These are phyloP conservation scores for Lagenorhynchus albirostris DNA, from an alignment of 2,113 vertebrate species.

Conservation along the genomic window DNA sequence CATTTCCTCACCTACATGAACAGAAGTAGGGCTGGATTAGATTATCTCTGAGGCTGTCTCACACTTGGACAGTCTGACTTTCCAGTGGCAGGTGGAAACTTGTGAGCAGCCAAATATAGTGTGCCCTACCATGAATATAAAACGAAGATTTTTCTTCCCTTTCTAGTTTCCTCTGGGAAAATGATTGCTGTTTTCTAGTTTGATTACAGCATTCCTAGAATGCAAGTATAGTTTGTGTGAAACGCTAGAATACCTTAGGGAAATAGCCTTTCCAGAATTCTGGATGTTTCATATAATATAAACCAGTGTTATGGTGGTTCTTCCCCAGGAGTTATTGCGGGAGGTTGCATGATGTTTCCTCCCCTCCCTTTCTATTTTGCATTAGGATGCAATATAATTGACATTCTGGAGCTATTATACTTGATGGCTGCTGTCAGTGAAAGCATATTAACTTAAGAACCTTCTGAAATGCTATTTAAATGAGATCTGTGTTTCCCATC, in stretches of 20 bases:
- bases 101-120: background rate
- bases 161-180: background rate
- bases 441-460: slow-evolving; percentile 2
- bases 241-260: background rate
- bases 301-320: background rate
- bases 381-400: background rate
- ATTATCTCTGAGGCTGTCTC: background rate
- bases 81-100: background rate
- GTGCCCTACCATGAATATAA: background rate
- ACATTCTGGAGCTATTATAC: background rate
- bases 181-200: background rate
- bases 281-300: background rate
- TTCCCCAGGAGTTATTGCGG: background rate
- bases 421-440: background rate
- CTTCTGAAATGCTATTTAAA: slow-evolving; percentile 33
- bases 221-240: slow-evolving; percentile 15
- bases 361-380: background rate
- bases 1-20: background rate
- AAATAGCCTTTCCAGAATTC: slow-evolving; percentile 25
- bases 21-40: background rate
- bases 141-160: background rate
- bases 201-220: background rate
- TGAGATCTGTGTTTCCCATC: background rate
- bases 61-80: background rate
- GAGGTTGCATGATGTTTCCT: background rate